A percentile compares a stretch with the other conserved stretches of the same genome.
phyloP scores from a whole-genome alignment of 2,797 vertebrate genomes.

The Lepidocolaptes lacrymiger region DNA sequence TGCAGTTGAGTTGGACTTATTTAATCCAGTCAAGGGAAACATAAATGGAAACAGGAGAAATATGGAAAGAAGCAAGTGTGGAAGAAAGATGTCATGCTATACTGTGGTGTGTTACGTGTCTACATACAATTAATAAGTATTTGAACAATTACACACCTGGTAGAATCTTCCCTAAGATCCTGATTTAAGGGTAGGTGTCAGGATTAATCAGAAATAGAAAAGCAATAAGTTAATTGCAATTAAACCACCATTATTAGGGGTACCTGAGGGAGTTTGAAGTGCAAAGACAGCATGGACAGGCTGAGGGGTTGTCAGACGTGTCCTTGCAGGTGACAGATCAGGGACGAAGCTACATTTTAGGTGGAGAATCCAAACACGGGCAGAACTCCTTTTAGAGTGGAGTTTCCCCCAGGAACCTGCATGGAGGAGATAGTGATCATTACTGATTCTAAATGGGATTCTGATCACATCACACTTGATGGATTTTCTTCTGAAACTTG shows the following conservation, averaged over 20 bases:
- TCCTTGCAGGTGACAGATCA: neutral
- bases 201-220: neutral
- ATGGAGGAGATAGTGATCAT: neutral
- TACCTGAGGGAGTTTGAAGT: neutral
- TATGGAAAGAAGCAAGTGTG: neutral
- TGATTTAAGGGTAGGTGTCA: neutral
- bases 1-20: neutral
- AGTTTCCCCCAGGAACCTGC: neutral
- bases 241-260: neutral
- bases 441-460: neutral
- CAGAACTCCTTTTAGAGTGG: neutral
- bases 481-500: neutral
- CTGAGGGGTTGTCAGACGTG: rapidly evolving
- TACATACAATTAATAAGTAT: neutral
- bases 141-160: neutral
- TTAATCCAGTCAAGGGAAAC: neutral
- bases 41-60: neutral
- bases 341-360: neutral
- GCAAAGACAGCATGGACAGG: neutral
- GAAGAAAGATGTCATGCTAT: neutral
- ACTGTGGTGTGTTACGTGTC: neutral
- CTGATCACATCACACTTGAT: neutral
- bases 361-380: rapidly evolving
- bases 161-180: neutral
- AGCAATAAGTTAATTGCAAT: neutral